These are phyloP conservation scores for Lasiurus borealis DNA, from an alignment of 2,113 vertebrate species.

Conservation along the genomic window DNA sequence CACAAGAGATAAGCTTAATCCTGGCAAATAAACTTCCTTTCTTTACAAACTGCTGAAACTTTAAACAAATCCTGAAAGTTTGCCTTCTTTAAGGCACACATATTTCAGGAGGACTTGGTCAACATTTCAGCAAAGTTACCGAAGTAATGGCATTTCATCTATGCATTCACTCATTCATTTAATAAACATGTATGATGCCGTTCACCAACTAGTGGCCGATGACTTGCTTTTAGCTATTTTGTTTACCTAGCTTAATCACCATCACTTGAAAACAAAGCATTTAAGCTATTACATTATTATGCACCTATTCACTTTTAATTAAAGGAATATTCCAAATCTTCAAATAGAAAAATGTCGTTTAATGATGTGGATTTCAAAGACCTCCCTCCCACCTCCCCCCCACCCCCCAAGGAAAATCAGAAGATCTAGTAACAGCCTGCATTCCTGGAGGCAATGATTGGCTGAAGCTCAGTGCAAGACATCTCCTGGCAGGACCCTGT, in stretches of 20 bases:
- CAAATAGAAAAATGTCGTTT: not conserved
- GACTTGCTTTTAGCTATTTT: not conserved
- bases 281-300: too few species aligned
- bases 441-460: not conserved
- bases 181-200: not conserved
- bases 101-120: not conserved
- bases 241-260: too few species aligned
- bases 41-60: not conserved
- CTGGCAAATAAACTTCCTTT: conserved; percentile 14
- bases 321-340: not conserved
- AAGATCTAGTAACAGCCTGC: not conserved
- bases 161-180: not conserved
- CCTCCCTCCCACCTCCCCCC: rapidly evolving
- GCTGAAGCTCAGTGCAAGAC: not conserved
- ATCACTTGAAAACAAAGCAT: too few species aligned
- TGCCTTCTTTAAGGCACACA: not conserved
- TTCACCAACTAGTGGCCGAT: not conserved
- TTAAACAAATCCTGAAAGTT: not conserved
- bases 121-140: not conserved
- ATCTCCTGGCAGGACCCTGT: not conserved
- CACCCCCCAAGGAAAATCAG: not conserved
- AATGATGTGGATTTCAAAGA: not conserved
- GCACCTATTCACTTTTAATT: not conserved
- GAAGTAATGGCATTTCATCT: not conserved
- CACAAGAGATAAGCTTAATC: not conserved